These are phyloP conservation scores for Cyanoramphus novaezelandiae DNA, from an alignment of 2,113 vertebrate species.

Conservation along the genomic window DNA sequence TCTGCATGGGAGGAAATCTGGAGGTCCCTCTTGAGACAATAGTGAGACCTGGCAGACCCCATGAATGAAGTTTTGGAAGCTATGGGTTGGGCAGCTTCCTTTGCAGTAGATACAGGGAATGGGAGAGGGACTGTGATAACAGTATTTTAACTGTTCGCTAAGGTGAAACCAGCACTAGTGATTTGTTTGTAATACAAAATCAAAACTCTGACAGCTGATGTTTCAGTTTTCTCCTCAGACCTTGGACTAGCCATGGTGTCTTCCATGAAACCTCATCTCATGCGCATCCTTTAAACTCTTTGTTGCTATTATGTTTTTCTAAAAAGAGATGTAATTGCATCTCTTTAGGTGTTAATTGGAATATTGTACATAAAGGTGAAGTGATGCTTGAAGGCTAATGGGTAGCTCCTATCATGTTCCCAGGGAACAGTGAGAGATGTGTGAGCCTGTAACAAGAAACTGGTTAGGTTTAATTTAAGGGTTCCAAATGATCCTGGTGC, in stretches of 20 bases:
- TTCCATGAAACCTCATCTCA: neutral
- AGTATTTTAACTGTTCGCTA: neutral
- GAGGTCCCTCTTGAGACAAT: neutral
- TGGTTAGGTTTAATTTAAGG: neutral
- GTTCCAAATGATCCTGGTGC: neutral
- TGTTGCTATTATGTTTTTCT: neutral
- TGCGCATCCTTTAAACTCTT: neutral
- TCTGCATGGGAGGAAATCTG: neutral
- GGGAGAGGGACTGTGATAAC: too few species aligned
- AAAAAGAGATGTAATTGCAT: neutral
- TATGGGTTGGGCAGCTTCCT: neutral
- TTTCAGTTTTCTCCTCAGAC: neutral
- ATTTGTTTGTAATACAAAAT: neutral
- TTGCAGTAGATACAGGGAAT: neutral
- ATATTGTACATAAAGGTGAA: neutral
- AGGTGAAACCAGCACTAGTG: neutral
- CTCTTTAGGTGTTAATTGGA: neutral
- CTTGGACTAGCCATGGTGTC: neutral
- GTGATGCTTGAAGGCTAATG: neutral
- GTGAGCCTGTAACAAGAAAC: neutral
- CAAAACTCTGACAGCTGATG: neutral
- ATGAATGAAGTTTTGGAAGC: neutral
- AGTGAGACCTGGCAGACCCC: neutral
- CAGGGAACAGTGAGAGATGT: neutral
- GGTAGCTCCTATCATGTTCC: neutral